Evolutionary conservation across 2,113 vertebrate genomes (phyloP), one percentile per base, ranked within the genome.

Genomic region (Anoura caudifer): DNA sequence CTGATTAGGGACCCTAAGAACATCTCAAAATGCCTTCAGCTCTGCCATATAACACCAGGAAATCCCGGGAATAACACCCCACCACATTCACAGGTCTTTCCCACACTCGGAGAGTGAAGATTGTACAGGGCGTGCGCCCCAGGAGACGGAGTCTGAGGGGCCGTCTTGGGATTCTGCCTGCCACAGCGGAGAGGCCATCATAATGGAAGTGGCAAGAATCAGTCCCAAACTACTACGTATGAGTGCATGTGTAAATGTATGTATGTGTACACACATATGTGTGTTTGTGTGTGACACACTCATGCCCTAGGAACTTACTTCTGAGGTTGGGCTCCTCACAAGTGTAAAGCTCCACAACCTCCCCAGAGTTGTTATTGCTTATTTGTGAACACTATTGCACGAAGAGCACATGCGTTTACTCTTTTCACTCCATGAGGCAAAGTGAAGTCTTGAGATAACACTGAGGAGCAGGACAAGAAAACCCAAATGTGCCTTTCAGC

Each of bases 401-500:
- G 20, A 85, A 59, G 19, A 16, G 11, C 2, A n/a, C 14, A 19
- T 5, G 13, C 12, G 31, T 61, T 70, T 31, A 75, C 45, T 14
- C 19, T 36, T 75, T 76, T 73, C 38, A 33, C 24, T 20, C 45
- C 52, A 20, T 22, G 10, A 72, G 59, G 87, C 38, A 28, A 90
- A 88, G 43, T 63, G 26, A 36, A 82, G 45, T 36, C 67, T 79
- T 79, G 13, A 47, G 45, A 26, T 59, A 61, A 83, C 1, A n/a
- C 50, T 81, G 36, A 16, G 13, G 31, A 77, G 13, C 24, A 50
- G 28, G 12, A 52, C 24, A 67, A 72, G 33, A 90, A 47, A 92
- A 52, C 76, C 63, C 85, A 83, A 38, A 82, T 52, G 20, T 85
- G 28, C 13, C 88, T 94, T 81, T 88, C 31, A 79, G 88, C 61